A percentile compares a stretch with the other conserved stretches of the same genome.
Evolutionary conservation across 2,797 vertebrate species (phyloP).

Genomic region (Rhynchonycteris naso): DNA sequence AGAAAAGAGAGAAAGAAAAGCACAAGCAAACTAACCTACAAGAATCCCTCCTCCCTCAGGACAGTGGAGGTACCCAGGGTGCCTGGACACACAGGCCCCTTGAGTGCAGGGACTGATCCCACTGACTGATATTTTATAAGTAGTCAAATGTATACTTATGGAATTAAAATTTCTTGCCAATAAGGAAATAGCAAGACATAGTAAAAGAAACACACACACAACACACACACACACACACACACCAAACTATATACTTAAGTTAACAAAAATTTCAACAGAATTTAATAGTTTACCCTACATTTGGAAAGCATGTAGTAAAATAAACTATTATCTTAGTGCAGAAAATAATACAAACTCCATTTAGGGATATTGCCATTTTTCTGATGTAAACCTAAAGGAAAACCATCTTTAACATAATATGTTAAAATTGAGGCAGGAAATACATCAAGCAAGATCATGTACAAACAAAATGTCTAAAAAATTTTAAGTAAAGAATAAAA

Average conservation of each 20-base stretch:
- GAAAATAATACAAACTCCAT: slow-evolving; percentile 28
- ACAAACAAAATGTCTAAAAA: slow-evolving; percentile 30
- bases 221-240: no score
- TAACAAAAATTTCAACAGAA: not conserved
- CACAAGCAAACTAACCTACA: not conserved
- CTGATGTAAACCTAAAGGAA: not conserved
- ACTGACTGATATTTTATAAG: not conserved
- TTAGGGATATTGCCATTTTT: slow-evolving; percentile 2
- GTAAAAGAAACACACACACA: not conserved
- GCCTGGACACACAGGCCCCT: not conserved
- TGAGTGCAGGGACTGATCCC: not conserved
- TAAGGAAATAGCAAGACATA: not conserved
- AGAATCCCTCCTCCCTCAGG: not conserved
- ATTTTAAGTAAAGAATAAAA: slow-evolving; percentile 60
- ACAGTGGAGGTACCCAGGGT: not conserved
- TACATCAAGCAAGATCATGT: slow-evolving; percentile 11
- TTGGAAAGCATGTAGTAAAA: slow-evolving; percentile 22
- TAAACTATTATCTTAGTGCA: not conserved
- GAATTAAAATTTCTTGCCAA: slow-evolving; percentile 24
- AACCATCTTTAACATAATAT: slow-evolving; percentile 47
- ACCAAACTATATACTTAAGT: not conserved
- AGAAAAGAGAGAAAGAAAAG: not conserved
- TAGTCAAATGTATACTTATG: not conserved
- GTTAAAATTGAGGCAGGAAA: slow-evolving; percentile 51
- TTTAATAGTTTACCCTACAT: not conserved